Base-by-base conservation (phyloP, 2,113 vertebrate genomes). In the Pseudorasbora parva region DNA sequence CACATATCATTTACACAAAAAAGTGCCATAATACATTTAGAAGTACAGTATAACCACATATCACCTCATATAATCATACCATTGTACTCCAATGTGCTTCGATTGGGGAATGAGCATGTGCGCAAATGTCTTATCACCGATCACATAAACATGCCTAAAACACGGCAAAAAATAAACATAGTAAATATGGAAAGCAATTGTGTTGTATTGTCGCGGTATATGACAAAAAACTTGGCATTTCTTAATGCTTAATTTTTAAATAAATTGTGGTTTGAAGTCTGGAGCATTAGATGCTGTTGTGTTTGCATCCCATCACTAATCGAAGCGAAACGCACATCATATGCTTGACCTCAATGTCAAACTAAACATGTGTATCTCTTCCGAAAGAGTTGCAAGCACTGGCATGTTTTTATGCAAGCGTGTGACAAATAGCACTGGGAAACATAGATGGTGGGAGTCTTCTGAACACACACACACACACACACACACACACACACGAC, bases 401-500 rank as follows among this genome's bases (percentile, higher is more conserved):
- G 33, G 17, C 47, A 6, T 45, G 41, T 15, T 72, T 68, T 72
- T 45, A 72, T 11, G 64, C 5, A 45, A 15, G 5, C 6, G 12
- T 45, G 69, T 72, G 69, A 25, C 69, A 45, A 72, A 72, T 15
- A 25, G 21, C 68, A 37, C 64, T 37, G 64, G 30, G 21, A 68
- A 68, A 41, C 33, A n/a, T n/a, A n/a, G 19, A 41, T 68, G 8
- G 64, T 30, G 64, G 64, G 64, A 68, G 64, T 19, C 9, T 21
- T 41, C 33, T 41, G 8, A 69, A 69, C 64, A 68, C 64, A 68
- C 33, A 71, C 11, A 23, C 10, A 71, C 57, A 23, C 60, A 33
- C 60, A 49, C 78, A 17, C 5, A 57, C 23, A 27, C 37, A 68
- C 60, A 37, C 62, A 33, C 78, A 25, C 6, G 77, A 81, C 69